phyloP scores from a whole-genome alignment of 2,888 invertebrate species.

The Sipha maydis region DNA sequence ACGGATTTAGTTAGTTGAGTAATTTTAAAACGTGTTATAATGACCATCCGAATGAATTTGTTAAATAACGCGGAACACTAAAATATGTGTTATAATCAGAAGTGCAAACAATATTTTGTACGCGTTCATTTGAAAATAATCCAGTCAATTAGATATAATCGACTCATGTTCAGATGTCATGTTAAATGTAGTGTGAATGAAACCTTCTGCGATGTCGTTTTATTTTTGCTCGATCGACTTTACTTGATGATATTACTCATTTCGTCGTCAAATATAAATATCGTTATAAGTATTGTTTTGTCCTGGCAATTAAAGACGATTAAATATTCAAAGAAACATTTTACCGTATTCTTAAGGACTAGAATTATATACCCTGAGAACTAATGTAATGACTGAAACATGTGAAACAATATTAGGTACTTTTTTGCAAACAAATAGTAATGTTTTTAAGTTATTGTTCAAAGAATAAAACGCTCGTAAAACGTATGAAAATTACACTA shows the following conservation, averaged over 20 bases:
- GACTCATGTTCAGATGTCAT: not conserved
- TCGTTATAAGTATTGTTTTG: no score
- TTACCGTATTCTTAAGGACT: no score
- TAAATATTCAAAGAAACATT: not conserved
- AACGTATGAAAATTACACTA: no score
- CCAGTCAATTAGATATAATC: constrained; percentile 39
- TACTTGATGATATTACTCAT: not conserved
- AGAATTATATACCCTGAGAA: no score
- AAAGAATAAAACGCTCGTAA: no score
- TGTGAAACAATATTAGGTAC: no score
- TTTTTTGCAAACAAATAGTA: no score
- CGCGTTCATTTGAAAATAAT: constrained; percentile 3
- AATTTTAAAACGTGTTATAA: not conserved
- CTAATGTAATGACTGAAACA: no score
- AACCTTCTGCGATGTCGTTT: not conserved
- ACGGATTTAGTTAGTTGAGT: not conserved
- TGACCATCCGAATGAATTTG: not conserved
- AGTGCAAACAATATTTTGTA: constrained; percentile 34
- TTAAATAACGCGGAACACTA: constrained; percentile 4
- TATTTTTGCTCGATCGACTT: constrained; percentile 3
- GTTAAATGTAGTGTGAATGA: constrained; percentile 43
- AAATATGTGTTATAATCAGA: constrained; percentile 19
- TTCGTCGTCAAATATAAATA: not conserved
- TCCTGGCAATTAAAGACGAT: not conserved
- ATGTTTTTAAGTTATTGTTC: no score